These are phyloP conservation scores for Apodemia mormo DNA, from an alignment of 2,888 invertebrate species.

Conservation along the genomic window DNA sequence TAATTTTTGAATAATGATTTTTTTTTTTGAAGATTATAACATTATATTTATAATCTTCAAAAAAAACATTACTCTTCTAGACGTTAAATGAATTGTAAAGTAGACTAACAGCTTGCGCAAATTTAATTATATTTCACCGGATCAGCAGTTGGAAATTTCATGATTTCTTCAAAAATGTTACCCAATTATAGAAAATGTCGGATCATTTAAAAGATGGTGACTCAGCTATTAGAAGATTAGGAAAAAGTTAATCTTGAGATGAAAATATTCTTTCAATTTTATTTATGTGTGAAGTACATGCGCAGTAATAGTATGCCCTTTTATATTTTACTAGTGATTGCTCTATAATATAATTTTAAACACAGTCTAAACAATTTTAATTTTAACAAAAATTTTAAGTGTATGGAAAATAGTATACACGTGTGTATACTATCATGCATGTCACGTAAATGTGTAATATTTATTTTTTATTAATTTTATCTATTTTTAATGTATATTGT, in stretches of 20 bases:
- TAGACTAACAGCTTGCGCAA: neutral
- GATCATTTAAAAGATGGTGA: constrained; percentile 8
- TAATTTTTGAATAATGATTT: too few species aligned
- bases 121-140: constrained; percentile 5
- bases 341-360: too few species aligned
- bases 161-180: neutral
- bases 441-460: too few species aligned
- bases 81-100: neutral
- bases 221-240: constrained; percentile 13
- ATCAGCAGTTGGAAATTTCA: constrained; percentile 4
- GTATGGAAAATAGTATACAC: too few species aligned
- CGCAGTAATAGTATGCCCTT: neutral
- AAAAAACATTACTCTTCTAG: neutral
- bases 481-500: too few species aligned
- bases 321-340: neutral
- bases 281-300: neutral
- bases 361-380: too few species aligned
- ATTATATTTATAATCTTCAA: neutral
- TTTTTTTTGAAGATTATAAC: too few species aligned
- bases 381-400: too few species aligned
- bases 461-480: too few species aligned
- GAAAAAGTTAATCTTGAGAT: constrained; percentile 11
- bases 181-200: constrained; percentile 13
- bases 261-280: constrained; percentile 6
- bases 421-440: too few species aligned